These are phyloP conservation scores for Oreortyx pictus DNA, from an alignment of 2,797 vertebrate species.

Conservation along the genomic window DNA sequence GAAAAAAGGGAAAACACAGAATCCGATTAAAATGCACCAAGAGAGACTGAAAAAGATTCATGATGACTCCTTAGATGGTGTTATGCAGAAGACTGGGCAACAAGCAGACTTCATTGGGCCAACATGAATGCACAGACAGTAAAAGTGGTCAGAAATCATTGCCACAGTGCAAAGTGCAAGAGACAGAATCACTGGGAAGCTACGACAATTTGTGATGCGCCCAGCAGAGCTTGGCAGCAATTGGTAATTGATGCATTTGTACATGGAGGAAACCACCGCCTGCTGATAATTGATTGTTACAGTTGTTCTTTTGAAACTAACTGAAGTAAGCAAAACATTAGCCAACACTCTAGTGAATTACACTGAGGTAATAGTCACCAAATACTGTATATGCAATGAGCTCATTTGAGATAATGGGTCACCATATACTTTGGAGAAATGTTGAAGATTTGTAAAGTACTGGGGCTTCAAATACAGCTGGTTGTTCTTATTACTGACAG, in stretches of 20 bases:
- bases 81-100: slow-evolving; percentile 40
- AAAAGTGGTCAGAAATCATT: slow-evolving; percentile 55
- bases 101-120: slow-evolving; percentile 22
- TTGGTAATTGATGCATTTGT: slow-evolving; percentile 44
- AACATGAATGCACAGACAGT: not conserved
- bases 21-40: slow-evolving; percentile 51
- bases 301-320: slow-evolving; percentile 56
- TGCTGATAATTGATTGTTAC: slow-evolving; percentile 63
- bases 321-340: slow-evolving; percentile 52
- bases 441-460: not conserved
- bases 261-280: slow-evolving; percentile 20
- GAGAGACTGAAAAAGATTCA: slow-evolving; percentile 32
- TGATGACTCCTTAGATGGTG: not conserved
- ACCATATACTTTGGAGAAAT: not conserved
- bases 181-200: slow-evolving; percentile 23
- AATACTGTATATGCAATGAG: not conserved
- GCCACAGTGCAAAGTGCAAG: slow-evolving; percentile 1
- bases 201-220: slow-evolving; percentile 39
- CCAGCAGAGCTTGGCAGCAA: slow-evolving; percentile 35
- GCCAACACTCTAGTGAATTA: slow-evolving; percentile 24
- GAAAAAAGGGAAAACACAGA: slow-evolving; percentile 32
- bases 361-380: slow-evolving; percentile 20
- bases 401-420: not conserved
- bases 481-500: not conserved
- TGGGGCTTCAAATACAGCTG: not conserved